Conservation (phyloP, 2,797 vertebrate genomes). For the Premnoplex brunnescens region DNA sequence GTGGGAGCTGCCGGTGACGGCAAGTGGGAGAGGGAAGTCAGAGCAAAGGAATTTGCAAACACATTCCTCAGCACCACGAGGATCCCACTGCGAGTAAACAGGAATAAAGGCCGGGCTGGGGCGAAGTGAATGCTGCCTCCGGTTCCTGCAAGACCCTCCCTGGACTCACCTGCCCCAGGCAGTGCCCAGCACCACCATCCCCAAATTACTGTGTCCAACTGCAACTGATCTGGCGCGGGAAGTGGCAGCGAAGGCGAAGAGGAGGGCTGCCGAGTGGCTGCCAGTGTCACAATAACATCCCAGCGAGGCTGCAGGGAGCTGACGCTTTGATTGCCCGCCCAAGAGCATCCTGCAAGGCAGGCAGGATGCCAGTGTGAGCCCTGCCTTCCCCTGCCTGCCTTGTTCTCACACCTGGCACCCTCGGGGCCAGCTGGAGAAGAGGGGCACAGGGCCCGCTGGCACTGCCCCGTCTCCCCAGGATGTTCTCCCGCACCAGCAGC, state of each 20-base stretch:
- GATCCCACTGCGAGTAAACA: conserved; percentile 29
- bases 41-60: conserved; percentile 69
- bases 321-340: not conserved
- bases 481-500: conserved; percentile 41
- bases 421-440: not conserved
- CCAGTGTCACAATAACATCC: not conserved
- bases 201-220: fast-evolving
- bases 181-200: fast-evolving
- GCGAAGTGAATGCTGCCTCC: not conserved
- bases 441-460: not conserved
- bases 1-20: not conserved
- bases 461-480: conserved; percentile 42
- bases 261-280: not conserved
- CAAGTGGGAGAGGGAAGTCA: conserved; percentile 52
- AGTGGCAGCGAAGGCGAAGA: not conserved
- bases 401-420: not conserved
- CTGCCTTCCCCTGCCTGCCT: not conserved
- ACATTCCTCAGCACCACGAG: conserved; percentile 48
- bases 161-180: not conserved
- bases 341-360: not conserved
- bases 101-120: conserved; percentile 23
- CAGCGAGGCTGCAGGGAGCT: not conserved
- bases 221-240: not conserved
- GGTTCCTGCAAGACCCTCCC: not conserved
- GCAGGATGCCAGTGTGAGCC: not conserved